Evolutionary conservation across 2,888 invertebrate species (phyloP).

Genomic region (Tineola bisselliella): DNA sequence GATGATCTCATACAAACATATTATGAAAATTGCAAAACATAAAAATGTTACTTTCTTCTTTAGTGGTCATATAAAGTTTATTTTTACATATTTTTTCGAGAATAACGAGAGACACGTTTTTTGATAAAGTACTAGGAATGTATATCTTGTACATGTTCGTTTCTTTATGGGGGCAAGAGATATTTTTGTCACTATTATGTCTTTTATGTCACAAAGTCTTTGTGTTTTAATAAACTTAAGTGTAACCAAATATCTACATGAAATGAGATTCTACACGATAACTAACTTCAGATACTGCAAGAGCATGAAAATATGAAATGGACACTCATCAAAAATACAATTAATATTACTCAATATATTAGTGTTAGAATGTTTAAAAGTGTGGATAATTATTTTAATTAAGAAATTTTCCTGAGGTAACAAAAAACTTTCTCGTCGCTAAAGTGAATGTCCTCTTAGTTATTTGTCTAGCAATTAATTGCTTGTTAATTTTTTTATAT

Average conservation of each 20-base stretch:
- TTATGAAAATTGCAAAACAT: conserved; percentile 3
- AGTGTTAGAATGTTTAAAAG: background rate
- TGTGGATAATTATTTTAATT: background rate
- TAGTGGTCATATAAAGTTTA: conserved; percentile 1
- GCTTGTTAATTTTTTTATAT: too few relatives aligned
- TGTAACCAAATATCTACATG: too few relatives aligned
- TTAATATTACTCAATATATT: background rate
- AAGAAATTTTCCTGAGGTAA: background rate
- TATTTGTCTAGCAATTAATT: background rate
- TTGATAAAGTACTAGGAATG: background rate
- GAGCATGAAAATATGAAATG: too few relatives aligned
- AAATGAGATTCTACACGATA: too few relatives aligned
- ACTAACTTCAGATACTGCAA: too few relatives aligned
- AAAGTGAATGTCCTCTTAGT: background rate
- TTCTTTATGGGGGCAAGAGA: background rate
- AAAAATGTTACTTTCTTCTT: background rate
- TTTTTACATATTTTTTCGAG: background rate
- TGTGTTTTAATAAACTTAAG: too few relatives aligned
- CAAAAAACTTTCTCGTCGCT: background rate
- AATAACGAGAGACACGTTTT: background rate
- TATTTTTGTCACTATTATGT: background rate
- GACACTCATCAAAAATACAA: too few relatives aligned
- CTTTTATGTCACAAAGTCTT: background rate
- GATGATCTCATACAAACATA: background rate
- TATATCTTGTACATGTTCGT: background rate